Percentiles rank a stretch among this genome's conserved stretches.
Conservation (phyloP, 2,113 vertebrate species). For the Calypte anna region DNA sequence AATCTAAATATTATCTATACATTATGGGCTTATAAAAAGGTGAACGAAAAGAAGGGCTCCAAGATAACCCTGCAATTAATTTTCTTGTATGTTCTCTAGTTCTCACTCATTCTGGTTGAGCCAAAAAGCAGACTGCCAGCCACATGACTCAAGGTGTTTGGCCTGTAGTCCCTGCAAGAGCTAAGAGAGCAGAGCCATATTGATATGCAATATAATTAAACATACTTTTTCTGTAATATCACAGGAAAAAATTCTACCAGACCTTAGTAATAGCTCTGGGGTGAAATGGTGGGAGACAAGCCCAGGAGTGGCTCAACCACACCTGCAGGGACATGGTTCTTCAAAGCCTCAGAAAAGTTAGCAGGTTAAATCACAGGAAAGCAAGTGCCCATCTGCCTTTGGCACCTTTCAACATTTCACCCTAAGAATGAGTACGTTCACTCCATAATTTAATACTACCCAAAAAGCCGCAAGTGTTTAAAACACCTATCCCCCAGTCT, state of each 20-base stretch:
- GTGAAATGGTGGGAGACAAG: neutral
- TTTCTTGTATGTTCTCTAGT: neutral
- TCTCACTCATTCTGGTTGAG: neutral
- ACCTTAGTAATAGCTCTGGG: neutral
- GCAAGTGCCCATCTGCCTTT: rapidly evolving
- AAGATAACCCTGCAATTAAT: neutral
- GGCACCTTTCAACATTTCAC: neutral
- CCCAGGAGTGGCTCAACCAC: neutral
- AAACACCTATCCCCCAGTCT: neutral
- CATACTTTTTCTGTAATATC: neutral
- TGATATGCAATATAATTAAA: neutral
- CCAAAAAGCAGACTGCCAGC: neutral
- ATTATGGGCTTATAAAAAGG: neutral
- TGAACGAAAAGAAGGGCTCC: neutral
- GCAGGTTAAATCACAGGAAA: neutral
- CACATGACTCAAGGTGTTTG: neutral
- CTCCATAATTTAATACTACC: neutral
- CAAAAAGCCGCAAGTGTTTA: neutral
- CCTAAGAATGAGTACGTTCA: neutral
- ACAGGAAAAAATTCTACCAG: neutral
- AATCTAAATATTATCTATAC: neutral
- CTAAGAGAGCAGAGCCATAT: neutral
- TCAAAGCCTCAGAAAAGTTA: neutral
- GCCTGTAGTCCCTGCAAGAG: neutral
- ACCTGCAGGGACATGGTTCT: neutral